Base-by-base conservation (phyloP, 2,113 vertebrate species). In the Heterotis niloticus region DNA sequence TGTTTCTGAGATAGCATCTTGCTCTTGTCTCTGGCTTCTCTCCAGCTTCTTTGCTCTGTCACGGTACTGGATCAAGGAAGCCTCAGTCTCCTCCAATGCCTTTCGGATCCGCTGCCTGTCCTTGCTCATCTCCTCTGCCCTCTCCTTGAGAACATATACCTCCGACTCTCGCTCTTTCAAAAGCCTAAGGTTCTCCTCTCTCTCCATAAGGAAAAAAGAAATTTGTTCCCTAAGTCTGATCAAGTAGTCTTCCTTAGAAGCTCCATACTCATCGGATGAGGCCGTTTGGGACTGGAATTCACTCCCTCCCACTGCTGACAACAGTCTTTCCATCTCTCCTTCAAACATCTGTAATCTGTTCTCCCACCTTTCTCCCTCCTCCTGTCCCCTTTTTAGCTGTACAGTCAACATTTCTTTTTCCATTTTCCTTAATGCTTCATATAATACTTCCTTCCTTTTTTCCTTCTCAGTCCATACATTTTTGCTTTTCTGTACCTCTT, bases 71-170 rank as follows among this genome's bases (percentile, higher is more conserved):
- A 89, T 83, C 82, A 90, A 16, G 44, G 80, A 73, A 0, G 83
- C 84, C 82, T 91, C 89, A 0, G 86, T 91, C 29, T 9, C 78
- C 78, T 91, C 88, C 81, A 88, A 82, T 28, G 89, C 87, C 17
- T 65, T 60, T 34, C 70, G 80, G 16, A 91, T 26, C 0, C 81
- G 85, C 23, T 85, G 82, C 12, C 89, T 68, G 81, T 91, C 88
- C 18, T 12, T 79, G 56, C 68, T n/a, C 75, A 91, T 85, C 72
- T 90, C 77, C 14, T 88, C 81, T 1, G 76, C 77, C 66, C 85
- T 85, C 62, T 74, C 84, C 59, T 77, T 90, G 67, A 88, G 82
- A 24, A 51, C 0, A 64, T 82, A 83, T 24, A 89, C 84, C 85
- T 89, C 82, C 1, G 66, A 18, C 18, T 89, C 85, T 52, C 78